These are phyloP conservation scores for Oasisia sp. DNA, from an alignment of 2,888 invertebrate species.

Conservation along the genomic window DNA sequence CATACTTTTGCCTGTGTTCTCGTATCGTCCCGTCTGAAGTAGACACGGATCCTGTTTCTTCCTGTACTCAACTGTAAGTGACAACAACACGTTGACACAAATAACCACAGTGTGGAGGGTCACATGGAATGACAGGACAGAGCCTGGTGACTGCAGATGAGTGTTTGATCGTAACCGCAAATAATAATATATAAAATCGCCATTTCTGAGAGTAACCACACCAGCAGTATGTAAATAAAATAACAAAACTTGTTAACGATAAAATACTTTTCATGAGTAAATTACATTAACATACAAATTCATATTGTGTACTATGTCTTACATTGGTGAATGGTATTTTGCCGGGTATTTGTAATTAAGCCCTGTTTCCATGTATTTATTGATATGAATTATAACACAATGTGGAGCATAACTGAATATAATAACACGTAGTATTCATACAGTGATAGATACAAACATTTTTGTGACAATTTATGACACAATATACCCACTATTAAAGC, in stretches of 20 bases:
- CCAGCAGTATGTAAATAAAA: neutral
- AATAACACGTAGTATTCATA: too few relatives aligned
- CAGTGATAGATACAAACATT: too few relatives aligned
- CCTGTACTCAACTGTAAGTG: conserved; percentile 78
- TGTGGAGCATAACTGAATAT: too few relatives aligned
- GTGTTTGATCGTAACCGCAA: too few relatives aligned
- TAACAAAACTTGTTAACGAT: neutral
- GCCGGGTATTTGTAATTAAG: neutral
- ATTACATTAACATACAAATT: neutral
- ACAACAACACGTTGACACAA: neutral
- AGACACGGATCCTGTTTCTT: conserved; percentile 83
- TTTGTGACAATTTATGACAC: too few relatives aligned
- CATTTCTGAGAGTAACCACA: too few relatives aligned
- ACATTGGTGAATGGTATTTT: neutral
- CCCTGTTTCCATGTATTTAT: neutral
- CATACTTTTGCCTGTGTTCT: conserved; percentile 52
- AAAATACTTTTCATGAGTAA: neutral
- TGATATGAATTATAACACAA: too few relatives aligned
- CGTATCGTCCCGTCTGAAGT: conserved; percentile 73
- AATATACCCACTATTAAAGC: too few relatives aligned
- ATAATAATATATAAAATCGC: too few relatives aligned
- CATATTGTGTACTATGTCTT: neutral
- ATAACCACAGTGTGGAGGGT: too few relatives aligned
- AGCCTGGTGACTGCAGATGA: too few relatives aligned
- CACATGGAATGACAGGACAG: too few relatives aligned